Conservation (phyloP, 2,888 invertebrate species). For the Diachrysia chrysitis region DNA sequence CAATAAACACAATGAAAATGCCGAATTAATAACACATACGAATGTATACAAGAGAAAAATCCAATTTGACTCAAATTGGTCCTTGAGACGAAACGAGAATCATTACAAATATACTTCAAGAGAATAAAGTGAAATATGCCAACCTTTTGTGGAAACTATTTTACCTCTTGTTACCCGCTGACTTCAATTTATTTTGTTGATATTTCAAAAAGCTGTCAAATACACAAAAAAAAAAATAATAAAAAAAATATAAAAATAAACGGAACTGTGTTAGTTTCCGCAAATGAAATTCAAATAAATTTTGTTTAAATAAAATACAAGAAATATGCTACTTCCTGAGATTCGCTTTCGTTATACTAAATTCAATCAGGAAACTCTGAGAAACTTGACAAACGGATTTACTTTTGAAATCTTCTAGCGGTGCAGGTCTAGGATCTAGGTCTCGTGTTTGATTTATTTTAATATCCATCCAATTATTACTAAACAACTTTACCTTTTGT, state of each 20-base stretch:
- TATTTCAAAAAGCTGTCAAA: background rate
- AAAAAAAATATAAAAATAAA: too few relatives aligned
- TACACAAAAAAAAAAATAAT: background rate
- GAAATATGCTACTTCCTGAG: too few relatives aligned
- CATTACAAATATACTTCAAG: slow-evolving; percentile 22
- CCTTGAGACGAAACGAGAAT: slow-evolving; percentile 7
- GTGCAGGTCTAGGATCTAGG: too few relatives aligned
- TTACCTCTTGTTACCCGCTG: slow-evolving; percentile 12
- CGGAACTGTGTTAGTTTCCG: too few relatives aligned
- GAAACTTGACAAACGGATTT: too few relatives aligned
- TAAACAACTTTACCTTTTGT: background rate
- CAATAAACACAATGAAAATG: slow-evolving; percentile 2
- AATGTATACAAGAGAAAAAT: slow-evolving; percentile 16
- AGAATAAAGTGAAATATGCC: slow-evolving; percentile 14
- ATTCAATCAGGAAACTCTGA: too few relatives aligned
- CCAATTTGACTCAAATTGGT: slow-evolving; percentile 29
- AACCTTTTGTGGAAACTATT: slow-evolving; percentile 21
- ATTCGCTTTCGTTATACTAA: too few relatives aligned
- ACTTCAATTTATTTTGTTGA: slow-evolving; percentile 32
- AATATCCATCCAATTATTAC: too few relatives aligned
- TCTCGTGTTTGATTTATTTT: too few relatives aligned
- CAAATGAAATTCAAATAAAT: too few relatives aligned
- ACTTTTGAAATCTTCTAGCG: too few relatives aligned
- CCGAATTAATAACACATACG: slow-evolving; percentile 1
- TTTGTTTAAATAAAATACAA: too few relatives aligned